Conservation (phyloP, 1,140 invertebrate species). For the Pseudachorutes palmiensis region DNA sequence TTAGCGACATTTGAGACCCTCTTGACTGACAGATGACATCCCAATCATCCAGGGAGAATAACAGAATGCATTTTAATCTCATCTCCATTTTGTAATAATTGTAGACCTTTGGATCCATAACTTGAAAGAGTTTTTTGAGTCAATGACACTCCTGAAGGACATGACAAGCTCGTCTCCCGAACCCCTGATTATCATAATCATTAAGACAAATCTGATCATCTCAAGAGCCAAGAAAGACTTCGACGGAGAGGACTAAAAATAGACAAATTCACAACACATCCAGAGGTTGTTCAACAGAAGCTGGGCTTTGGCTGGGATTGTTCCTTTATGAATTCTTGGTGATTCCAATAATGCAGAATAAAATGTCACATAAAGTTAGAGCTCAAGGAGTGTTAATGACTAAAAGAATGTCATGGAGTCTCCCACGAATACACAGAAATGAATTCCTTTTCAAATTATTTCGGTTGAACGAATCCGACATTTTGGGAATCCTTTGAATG, state of each 20-base stretch:
- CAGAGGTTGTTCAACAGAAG: not conserved
- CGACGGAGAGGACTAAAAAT: not conserved
- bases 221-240: not conserved
- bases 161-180: not conserved
- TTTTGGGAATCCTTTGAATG: no score
- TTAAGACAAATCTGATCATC: not conserved
- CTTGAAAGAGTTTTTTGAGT: not conserved
- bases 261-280: not conserved
- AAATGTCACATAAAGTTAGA: no score
- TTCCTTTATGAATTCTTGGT: no score
- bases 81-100: not conserved
- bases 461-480: not conserved
- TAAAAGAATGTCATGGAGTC: no score
- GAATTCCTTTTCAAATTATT: not conserved
- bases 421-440: no score
- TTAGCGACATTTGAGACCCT: not conserved
- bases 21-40: not conserved
- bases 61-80: not conserved
- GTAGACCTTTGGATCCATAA: not conserved
- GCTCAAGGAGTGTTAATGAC: no score
- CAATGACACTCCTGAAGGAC: constrained; percentile 3
- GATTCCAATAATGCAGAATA: no score
- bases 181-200: not conserved
- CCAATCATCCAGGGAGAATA: not conserved
- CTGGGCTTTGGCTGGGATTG: no score